These are phyloP conservation scores for Melanerpes aurifrons DNA, from an alignment of 2,113 vertebrate species.

Conservation along the genomic window DNA sequence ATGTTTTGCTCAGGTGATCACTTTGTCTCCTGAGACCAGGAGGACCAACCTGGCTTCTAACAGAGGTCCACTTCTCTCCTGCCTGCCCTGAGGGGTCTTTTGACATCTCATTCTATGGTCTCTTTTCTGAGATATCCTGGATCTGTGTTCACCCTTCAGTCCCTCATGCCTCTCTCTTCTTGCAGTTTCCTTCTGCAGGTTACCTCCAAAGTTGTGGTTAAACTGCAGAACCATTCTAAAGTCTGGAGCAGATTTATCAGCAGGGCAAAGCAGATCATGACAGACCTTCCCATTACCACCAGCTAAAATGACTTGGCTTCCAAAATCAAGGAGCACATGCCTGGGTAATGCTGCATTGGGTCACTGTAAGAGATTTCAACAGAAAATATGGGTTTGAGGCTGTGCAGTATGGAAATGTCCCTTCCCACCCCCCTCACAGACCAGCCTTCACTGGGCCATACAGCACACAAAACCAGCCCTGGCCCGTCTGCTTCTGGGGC, in stretches of 20 bases:
- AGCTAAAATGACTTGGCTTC: neutral
- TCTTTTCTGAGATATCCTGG: neutral
- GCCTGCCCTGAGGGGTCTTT: neutral
- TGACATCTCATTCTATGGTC: neutral
- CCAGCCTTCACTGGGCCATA: neutral
- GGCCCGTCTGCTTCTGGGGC: neutral
- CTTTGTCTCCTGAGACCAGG: neutral
- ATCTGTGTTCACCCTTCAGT: neutral
- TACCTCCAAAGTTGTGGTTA: neutral
- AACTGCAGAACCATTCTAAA: neutral
- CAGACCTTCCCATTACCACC: neutral
- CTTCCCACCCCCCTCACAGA: neutral
- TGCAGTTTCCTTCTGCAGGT: neutral
- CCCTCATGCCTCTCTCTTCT: neutral
- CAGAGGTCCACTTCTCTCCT: neutral
- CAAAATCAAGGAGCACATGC: neutral
- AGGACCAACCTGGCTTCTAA: neutral
- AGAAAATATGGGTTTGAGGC: neutral
- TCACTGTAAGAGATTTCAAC: neutral
- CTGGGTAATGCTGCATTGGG: neutral
- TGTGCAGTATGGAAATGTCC: neutral
- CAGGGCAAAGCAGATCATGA: neutral
- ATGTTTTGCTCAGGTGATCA: neutral
- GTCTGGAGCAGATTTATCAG: neutral
- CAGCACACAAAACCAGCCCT: neutral